A percentile compares a stretch with the other conserved stretches of the same genome.
These are phyloP conservation scores for Hymenopus coronatus DNA, from an alignment of 2,888 invertebrate species.

Conservation along the genomic window DNA sequence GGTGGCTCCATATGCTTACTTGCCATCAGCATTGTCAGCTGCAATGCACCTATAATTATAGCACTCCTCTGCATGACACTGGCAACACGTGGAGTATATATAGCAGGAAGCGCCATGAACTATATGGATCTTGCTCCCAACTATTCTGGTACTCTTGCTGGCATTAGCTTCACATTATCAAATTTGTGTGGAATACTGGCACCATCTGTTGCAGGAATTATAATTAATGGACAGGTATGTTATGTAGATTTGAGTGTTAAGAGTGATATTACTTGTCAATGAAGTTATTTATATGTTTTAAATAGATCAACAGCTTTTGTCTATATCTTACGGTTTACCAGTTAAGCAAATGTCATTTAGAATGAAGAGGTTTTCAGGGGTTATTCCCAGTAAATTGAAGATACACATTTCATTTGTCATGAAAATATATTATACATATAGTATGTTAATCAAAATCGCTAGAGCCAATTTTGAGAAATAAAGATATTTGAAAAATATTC, in stretches of 20 bases:
- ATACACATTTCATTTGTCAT: too few species aligned
- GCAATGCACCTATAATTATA: not conserved
- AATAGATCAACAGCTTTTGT: too few species aligned
- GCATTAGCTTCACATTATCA: conserved; percentile 42
- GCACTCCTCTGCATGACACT: not conserved
- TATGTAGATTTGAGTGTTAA: not conserved
- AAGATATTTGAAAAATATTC: too few species aligned
- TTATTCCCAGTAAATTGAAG: too few species aligned
- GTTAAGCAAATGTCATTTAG: too few species aligned
- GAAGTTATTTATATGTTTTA: too few species aligned
- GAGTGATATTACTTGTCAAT: too few species aligned
- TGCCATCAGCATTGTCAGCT: not conserved
- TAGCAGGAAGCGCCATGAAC: conserved; percentile 40
- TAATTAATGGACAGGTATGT: conserved; percentile 35
- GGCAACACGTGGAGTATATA: not conserved
- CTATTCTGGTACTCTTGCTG: conserved; percentile 44
- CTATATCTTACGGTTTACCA: too few species aligned
- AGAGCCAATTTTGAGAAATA: too few species aligned
- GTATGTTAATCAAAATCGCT: too few species aligned
- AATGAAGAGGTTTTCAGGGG: too few species aligned
- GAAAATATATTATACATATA: too few species aligned
- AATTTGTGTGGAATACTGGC: conserved; percentile 43
- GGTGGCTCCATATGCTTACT: not conserved
- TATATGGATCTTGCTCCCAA: conserved; percentile 44
- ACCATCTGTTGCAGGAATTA: conserved; percentile 39